Evolutionary conservation across 2,113 vertebrate genomes (phyloP).

Genomic region (Astatoreochromis straeleni): DNA sequence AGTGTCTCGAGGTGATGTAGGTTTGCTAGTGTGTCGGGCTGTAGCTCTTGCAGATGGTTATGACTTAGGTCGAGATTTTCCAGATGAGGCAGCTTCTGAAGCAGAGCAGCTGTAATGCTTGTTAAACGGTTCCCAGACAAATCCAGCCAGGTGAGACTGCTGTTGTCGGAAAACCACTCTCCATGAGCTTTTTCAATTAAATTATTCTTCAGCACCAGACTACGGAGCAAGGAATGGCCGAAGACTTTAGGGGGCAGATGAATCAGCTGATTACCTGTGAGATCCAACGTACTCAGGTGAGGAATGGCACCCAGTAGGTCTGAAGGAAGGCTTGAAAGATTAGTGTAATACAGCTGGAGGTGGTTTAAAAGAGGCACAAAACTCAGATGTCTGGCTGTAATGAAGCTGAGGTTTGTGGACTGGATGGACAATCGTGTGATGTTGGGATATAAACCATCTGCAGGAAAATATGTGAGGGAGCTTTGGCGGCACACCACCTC

Average conservation of each 20-base stretch:
- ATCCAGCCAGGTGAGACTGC: constrained; percentile 64
- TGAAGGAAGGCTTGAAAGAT: constrained; percentile 55
- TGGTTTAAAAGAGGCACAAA: constrained; percentile 60
- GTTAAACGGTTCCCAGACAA: constrained; percentile 69
- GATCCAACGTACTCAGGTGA: constrained; percentile 69
- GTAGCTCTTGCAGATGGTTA: constrained; percentile 70
- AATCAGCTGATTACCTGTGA: constrained; percentile 76
- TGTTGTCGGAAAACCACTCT: constrained; percentile 62
- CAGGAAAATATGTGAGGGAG: constrained; percentile 57
- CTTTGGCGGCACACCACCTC: constrained; percentile 62
- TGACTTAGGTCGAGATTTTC: constrained; percentile 69
- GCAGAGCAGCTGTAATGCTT: constrained; percentile 30
- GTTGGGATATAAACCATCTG: constrained; percentile 33
- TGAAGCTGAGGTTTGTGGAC: constrained; percentile 64
- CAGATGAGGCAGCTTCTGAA: constrained; percentile 58
- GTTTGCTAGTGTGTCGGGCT: constrained; percentile 1
- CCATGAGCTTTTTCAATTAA: constrained; percentile 26
- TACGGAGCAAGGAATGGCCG: constrained; percentile 26
- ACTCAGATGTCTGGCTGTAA: constrained; percentile 43
- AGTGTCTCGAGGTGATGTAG: constrained; percentile 65
- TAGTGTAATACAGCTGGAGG: constrained; percentile 78
- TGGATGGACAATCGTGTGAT: constrained; percentile 67
- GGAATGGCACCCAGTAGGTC: constrained; percentile 56
- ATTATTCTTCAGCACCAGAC: constrained; percentile 75
- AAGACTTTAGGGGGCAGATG: constrained; percentile 64